These are phyloP conservation scores for Aleiodes leptofemur DNA, from an alignment of 2,888 invertebrate genomes.

Conservation along the genomic window DNA sequence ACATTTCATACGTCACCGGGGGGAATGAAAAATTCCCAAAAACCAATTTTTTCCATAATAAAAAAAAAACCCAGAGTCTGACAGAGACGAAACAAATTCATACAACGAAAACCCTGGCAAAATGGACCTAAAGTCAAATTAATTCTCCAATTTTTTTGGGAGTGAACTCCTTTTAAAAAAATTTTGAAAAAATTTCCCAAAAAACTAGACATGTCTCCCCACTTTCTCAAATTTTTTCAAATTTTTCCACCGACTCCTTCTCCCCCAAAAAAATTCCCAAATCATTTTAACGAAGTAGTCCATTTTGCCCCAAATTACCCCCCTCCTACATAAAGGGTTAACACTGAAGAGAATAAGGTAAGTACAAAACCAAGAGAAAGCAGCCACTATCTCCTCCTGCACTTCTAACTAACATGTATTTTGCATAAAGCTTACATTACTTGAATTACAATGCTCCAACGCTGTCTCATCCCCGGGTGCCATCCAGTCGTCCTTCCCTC, in stretches of 20 bases:
- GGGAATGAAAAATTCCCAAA: conserved; percentile 46
- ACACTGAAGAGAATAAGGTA: conserved; percentile 45
- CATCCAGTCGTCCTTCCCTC: conserved; percentile 35
- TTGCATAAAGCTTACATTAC: conserved; percentile 75
- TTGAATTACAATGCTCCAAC: conserved; percentile 73
- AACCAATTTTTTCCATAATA: neutral
- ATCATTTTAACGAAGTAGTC: no score
- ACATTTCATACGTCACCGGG: conserved; percentile 21
- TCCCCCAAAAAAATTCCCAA: no score
- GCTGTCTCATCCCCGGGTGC: conserved; percentile 64
- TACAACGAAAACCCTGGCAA: neutral
- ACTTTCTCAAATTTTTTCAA: no score
- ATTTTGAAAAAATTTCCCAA: no score
- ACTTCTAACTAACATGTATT: conserved; percentile 75
- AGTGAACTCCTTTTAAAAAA: no score
- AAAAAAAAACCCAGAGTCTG: conserved; percentile 30
- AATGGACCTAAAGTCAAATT: no score
- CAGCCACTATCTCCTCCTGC: conserved; percentile 71
- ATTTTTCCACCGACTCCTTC: no score
- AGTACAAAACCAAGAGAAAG: conserved; percentile 50
- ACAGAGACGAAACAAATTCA: conserved; percentile 39
- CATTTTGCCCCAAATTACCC: no score
- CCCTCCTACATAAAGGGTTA: conserved; percentile 15
- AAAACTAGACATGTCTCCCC: no score
- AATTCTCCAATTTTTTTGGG: no score